Evolutionary conservation across 2,113 vertebrate species (phyloP), one percentile per base, ranked within the genome.

Genomic region (Psophia crepitans): DNA sequence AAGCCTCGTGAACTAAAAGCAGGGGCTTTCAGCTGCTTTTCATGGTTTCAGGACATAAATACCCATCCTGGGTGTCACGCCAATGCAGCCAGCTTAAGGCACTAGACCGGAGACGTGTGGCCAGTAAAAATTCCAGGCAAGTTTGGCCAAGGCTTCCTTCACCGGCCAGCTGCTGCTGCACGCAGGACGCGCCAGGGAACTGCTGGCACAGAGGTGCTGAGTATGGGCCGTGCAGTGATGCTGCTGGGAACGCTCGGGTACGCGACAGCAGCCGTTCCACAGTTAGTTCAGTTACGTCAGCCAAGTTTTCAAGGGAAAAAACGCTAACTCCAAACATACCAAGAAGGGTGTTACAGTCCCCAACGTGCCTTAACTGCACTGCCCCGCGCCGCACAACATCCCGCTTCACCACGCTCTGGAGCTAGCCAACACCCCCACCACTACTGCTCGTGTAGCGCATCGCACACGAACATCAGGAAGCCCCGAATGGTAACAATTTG

Each of bases 191-290:
- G 39, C 48, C n/a, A 4, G 2, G 41, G 18, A 14, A 11, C 14
- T 8, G 73, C 57, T 2, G 5, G 21, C 14, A 18, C 56, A 1
- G 35, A 23, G 1, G 2, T 12, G 17, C 56, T 20, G 54, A 60
- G 70, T 37, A 12, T 0, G 2, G 33, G 61, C 69, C 33, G 37
- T 8, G 9, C 39, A 22, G 74, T 5, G 0, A 6, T 2, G 3
- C 60, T 37, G 37, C 68, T 27, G 53, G 20, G 37, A 30, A 18
- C 1, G 2, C 48, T 9, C 6, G 0, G 35, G 26, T 26, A 19
- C 14, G 22, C 28, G 1, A 30, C 8, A 9, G 26, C 44, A 33
- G 5, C 58, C 17, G 6, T 53, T 8, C 51, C 2, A 2, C 60
- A 4, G 23, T 8, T 5, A 11, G 33, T 5, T 58, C 81, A 24